Evolutionary conservation across 1,140 invertebrate genomes (phyloP), one percentile per base, ranked within the genome.

Genomic region (Drosophila bifasciata): DNA sequence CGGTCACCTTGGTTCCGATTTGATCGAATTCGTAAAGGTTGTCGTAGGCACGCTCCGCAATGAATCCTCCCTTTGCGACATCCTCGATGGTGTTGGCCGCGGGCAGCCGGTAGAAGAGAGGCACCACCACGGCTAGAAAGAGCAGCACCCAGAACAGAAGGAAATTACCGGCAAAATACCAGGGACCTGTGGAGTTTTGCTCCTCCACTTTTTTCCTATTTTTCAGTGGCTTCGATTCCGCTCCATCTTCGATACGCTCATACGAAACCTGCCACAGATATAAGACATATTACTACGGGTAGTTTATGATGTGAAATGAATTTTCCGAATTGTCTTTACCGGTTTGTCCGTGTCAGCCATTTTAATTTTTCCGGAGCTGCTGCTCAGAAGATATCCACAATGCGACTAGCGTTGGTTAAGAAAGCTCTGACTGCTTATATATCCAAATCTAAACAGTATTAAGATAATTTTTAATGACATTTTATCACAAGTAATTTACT

Each of bases 1-100:
- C 94, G 7, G 92, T 91, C 11, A 94, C 92, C 85, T 95, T 92
- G 3, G 94, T 94, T 0, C 96, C 96, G 48, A 96, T 93, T 19
- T 92, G 92, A 1, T 94, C 95, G 46, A 96, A 92, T 71, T 94
- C 93, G 16, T 93, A 90, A 9, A 96, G 91, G 73, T 95, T 64
- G 6, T 62, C 41, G 17, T 83, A 55, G 0, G 90, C 86, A 0
- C 84, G 73, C 57, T 90, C 76, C 0, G 83, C 73, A 19, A 91
- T 77, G n/a, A 91, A 91, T 11, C 55, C 45, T 2, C 53, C 67
- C 6, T 56, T 57, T 0, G 60, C 23, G 1, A 28, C 45, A 6
- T 72, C 63, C 1, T 89, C 75, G 5, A 89, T 48, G 5, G 66
- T 76, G 1, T 71, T 19, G 4, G 69, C 75, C 13, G 41, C 45